A percentile compares a stretch with the other conserved stretches of the same genome.
phyloP scores from a whole-genome alignment of 2,888 invertebrate genomes.

The Dioctria linearis region DNA sequence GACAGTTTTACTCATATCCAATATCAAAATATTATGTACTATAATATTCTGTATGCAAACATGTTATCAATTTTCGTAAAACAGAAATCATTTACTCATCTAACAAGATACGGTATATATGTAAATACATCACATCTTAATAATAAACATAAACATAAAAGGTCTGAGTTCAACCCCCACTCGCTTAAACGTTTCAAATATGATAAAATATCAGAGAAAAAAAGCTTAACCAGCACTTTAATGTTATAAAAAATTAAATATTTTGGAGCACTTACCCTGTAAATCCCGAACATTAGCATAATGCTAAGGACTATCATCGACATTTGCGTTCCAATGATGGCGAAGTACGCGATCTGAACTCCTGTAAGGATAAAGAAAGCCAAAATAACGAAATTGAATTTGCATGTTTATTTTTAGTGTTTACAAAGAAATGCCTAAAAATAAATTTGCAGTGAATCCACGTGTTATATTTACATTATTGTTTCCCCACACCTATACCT shows the following conservation, averaged over 20 bases:
- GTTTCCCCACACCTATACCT: too few species aligned
- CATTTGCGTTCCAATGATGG: conserved; percentile 85
- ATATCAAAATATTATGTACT: too few species aligned
- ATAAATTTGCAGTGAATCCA: not conserved
- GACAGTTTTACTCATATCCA: too few species aligned
- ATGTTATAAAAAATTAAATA: conserved; percentile 29
- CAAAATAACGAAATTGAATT: conserved; percentile 45
- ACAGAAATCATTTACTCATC: too few species aligned
- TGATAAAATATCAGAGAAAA: conserved; percentile 11
- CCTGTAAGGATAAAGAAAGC: conserved; percentile 77
- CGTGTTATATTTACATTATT: not conserved
- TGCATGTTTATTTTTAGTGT: not conserved
- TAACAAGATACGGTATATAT: too few species aligned
- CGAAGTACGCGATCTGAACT: conserved; percentile 85
- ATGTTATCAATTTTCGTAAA: too few species aligned
- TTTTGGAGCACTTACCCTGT: conserved; percentile 76
- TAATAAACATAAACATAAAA: too few species aligned
- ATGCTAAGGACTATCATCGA: conserved; percentile 83
- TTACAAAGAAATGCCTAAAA: not conserved
- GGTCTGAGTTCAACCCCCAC: too few species aligned
- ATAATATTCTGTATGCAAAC: too few species aligned
- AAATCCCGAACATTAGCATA: conserved; percentile 81
- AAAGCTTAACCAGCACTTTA: not conserved
- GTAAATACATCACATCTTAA: too few species aligned
- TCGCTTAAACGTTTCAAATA: not conserved